These are phyloP conservation scores for Dendrolimus kikuchii DNA, from an alignment of 1,140 invertebrate species.

Conservation along the genomic window DNA sequence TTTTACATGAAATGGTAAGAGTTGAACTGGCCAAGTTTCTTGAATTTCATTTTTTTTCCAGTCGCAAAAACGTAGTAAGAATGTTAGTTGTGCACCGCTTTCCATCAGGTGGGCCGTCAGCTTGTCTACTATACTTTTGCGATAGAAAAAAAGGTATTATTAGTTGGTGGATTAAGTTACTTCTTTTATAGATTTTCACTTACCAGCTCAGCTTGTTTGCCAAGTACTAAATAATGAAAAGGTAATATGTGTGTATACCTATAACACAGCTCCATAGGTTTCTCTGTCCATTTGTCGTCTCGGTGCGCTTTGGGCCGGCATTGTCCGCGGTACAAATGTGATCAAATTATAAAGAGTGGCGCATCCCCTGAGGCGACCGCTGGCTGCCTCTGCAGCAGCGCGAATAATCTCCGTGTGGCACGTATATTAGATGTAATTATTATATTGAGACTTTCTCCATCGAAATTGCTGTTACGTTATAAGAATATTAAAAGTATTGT, in stretches of 20 bases:
- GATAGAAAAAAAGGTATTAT: no score
- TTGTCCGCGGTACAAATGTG: slow-evolving; percentile 67
- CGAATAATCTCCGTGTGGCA: slow-evolving; percentile 34
- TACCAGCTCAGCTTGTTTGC: no score
- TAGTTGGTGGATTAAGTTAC: no score
- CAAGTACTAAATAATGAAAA: no score
- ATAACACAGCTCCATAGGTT: slow-evolving; percentile 21
- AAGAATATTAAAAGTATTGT: not conserved
- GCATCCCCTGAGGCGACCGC: slow-evolving; percentile 32
- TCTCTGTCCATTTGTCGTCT: slow-evolving; percentile 45
- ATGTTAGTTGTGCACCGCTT: no score
- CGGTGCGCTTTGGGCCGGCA: slow-evolving; percentile 47
- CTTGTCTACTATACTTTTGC: no score
- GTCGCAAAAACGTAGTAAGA: no score
- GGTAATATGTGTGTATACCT: not conserved
- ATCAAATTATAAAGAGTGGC: slow-evolving; percentile 69
- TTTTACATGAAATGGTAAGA: no score
- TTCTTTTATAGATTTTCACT: no score
- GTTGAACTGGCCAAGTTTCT: no score
- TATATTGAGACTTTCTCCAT: not conserved
- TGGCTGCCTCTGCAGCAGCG: slow-evolving; percentile 19
- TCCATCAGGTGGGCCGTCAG: no score
- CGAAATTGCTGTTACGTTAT: not conserved
- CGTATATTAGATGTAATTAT: slow-evolving; percentile 1
- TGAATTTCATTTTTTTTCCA: no score